These are phyloP conservation scores for Yponomeuta malinellus DNA, from an alignment of 2,888 invertebrate species.

Conservation along the genomic window DNA sequence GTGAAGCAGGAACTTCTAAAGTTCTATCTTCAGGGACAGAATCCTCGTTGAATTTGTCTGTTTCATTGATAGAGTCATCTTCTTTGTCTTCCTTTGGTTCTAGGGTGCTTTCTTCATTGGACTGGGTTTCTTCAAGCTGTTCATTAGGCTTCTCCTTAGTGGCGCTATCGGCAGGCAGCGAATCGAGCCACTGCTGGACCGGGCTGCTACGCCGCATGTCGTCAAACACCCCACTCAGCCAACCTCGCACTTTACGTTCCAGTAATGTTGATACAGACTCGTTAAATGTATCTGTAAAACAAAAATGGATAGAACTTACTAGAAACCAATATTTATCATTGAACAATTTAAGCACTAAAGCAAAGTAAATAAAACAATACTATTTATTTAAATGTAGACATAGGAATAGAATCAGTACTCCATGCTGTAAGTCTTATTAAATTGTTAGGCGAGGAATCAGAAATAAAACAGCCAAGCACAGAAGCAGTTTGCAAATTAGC, in stretches of 20 bases:
- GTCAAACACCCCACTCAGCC: conserved; percentile 67
- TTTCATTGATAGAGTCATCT: conserved; percentile 25
- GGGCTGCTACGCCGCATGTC: conserved; percentile 81
- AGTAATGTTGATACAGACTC: conserved; percentile 64
- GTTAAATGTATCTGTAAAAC: conserved; percentile 59
- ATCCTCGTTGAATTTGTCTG: conserved; percentile 48
- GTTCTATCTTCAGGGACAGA: conserved; percentile 29
- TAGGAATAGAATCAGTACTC: too few relatives aligned
- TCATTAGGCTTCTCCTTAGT: conserved; percentile 19
- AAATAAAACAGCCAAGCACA: too few relatives aligned
- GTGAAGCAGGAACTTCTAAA: conserved; percentile 48
- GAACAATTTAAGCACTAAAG: not conserved
- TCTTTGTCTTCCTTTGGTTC: not conserved
- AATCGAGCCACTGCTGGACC: conserved; percentile 83
- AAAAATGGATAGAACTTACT: not conserved
- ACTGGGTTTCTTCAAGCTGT: conserved; percentile 18
- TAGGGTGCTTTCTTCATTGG: conserved; percentile 41
- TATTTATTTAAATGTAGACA: too few relatives aligned
- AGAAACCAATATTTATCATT: not conserved
- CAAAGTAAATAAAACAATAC: too few relatives aligned
- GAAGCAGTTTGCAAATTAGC: too few relatives aligned
- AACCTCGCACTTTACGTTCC: conserved; percentile 65
- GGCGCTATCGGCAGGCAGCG: conserved; percentile 41
- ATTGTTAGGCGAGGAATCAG: too few relatives aligned
- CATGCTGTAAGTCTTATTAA: too few relatives aligned